Evolutionary conservation across 2,888 invertebrate genomes (phyloP).

Genomic region (Tiphia femorata): DNA sequence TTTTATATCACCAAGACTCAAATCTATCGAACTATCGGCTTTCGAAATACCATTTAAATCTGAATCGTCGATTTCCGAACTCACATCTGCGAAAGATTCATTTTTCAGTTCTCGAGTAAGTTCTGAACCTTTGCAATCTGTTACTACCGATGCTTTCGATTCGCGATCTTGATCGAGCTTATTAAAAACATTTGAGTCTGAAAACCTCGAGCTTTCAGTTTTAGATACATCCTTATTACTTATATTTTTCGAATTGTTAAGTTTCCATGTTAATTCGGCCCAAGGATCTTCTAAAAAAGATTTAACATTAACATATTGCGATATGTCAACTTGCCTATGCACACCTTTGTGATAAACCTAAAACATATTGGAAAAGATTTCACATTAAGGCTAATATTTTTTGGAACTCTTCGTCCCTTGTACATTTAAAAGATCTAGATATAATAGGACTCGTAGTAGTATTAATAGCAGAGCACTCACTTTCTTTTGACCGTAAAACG

Average conservation of each 20-base stretch:
- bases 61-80: constrained; percentile 29
- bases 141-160: neutral
- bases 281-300: constrained; percentile 59
- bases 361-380: constrained; percentile 22
- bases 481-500: constrained; percentile 35
- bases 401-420: no score
- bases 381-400: no score
- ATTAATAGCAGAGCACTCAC: constrained; percentile 31
- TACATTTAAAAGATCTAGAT: no score
- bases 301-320: constrained; percentile 48
- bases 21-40: constrained; percentile 30
- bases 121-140: constrained; percentile 9
- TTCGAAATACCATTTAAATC: constrained; percentile 14
- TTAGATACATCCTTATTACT: neutral
- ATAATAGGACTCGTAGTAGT: no score
- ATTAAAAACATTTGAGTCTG: neutral
- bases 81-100: constrained; percentile 21
- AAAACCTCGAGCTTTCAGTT: neutral
- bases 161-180: no score
- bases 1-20: constrained; percentile 26
- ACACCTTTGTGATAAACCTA: constrained; percentile 41
- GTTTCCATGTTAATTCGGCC: constrained; percentile 46
- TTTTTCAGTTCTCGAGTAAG: constrained; percentile 24
- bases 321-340: constrained; percentile 41
- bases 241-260: constrained; percentile 12